Evolutionary conservation across 23 tunicate genomes (phyloP), one percentile per base, ranked within the genome.

Genomic region (Trididemnum nubilum): DNA sequence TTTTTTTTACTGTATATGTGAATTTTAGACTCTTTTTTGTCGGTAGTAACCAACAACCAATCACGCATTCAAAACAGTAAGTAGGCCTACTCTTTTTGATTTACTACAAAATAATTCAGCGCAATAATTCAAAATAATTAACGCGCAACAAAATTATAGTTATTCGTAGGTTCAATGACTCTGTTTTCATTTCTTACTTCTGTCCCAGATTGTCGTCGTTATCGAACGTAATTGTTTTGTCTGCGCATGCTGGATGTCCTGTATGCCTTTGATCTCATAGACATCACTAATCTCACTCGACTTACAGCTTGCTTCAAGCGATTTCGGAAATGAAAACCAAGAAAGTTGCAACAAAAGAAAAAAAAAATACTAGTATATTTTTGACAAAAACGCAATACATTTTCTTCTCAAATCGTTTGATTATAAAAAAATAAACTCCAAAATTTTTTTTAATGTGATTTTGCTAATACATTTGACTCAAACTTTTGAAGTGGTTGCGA

Each of bases 261-360:
- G 69, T 63, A 63, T 28, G 7, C 28, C 4, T 23, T 21, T 12
- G 57, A 49, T 4, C 69, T 4, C 38, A 69, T 30, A 9, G 75
- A 69, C 75, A 32, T 32, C 15, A 32, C 38, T 7, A 69, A 7
- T 7, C 38, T 4, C 9, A 69, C 75, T 30, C 75, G 38, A 9
- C 38, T 27, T 54, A 35, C 39, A 7, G 82, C 82, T 54, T 36
- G 15, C 37, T 32, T 58, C 36, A 54, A 78, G 5, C 82, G 69
- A 78, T 54, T 38, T 7, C 82, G 82, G 37, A 78, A 78, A 33
- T 58, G 71, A 37, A 32, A 34, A 12, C 82, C 82, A 54, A 78
- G 82, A 37, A 78, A 78, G 32, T 71, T 78, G 32, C 27, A 33
- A 54, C 18, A 5, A 23, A 29, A 63, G 57, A n/a, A n/a, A 49